These are phyloP conservation scores for Trilocha varians DNA, from an alignment of 2,888 invertebrate genomes.

Conservation along the genomic window DNA sequence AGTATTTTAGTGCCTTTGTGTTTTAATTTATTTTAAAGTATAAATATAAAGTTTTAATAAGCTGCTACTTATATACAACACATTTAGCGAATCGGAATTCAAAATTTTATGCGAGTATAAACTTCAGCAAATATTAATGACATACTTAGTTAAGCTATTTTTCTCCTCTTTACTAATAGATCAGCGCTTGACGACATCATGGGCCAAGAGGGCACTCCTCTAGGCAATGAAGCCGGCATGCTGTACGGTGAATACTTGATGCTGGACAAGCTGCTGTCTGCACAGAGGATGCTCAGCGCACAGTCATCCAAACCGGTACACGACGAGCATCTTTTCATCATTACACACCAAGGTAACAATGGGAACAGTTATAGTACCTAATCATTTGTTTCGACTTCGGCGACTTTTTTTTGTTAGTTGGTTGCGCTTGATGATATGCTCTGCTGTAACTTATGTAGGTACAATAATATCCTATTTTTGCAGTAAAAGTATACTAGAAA, in stretches of 20 bases:
- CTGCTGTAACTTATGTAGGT: no score
- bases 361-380: no score
- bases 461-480: no score
- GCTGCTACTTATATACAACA: neutral
- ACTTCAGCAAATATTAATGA: no score
- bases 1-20: no score
- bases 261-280: conserved; percentile 87
- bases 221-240: conserved; percentile 83
- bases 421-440: no score
- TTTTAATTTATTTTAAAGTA: no score
- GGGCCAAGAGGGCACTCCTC: conserved; percentile 66
- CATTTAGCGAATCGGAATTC: neutral
- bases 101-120: no score
- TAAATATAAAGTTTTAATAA: neutral
- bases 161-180: conserved; percentile 19
- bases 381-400: no score
- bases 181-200: conserved; percentile 43
- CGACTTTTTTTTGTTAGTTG: no score
- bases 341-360: conserved; percentile 93
- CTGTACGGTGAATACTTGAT: conserved; percentile 93
- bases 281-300: conserved; percentile 86
- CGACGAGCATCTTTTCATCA: conserved; percentile 97
- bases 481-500: no score
- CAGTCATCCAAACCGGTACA: conserved; percentile 85
- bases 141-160: no score